Conservation (phyloP, 2,797 vertebrate species). For the Clarias platycephalus region DNA sequence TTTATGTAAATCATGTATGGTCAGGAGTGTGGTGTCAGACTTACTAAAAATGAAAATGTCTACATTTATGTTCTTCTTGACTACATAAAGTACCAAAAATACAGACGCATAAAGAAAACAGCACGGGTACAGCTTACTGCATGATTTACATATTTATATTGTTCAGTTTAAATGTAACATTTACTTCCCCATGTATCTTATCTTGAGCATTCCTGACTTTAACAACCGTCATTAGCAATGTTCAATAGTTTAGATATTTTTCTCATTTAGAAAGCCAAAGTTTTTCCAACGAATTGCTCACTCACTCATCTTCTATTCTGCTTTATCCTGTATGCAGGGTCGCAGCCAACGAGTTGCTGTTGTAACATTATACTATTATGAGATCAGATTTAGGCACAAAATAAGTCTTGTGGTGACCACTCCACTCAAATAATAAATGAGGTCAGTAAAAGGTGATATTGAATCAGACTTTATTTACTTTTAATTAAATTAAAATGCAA, state of each 20-base stretch:
- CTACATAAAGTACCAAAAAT: neutral
- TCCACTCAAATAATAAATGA: neutral
- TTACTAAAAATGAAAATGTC: neutral
- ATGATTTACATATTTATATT: slow-evolving; percentile 62
- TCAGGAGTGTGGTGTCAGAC: neutral
- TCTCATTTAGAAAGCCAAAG: slow-evolving; percentile 7
- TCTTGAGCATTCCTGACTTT: slow-evolving; percentile 61
- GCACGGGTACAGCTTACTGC: slow-evolving; percentile 44
- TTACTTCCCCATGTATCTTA: slow-evolving; percentile 52
- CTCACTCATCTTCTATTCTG: too few relatives aligned
- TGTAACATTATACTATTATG: neutral
- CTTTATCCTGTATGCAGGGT: too few relatives aligned
- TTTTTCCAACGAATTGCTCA: neutral
- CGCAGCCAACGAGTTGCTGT: neutral
- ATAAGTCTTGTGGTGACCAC: neutral
- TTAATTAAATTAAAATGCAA: slow-evolving; percentile 9
- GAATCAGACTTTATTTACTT: neutral
- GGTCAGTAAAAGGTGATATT: neutral
- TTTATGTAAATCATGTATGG: neutral
- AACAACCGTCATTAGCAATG: slow-evolving; percentile 57
- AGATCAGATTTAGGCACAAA: slow-evolving; percentile 11
- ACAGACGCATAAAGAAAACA: slow-evolving; percentile 32
- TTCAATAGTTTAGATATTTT: neutral
- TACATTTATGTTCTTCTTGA: neutral
- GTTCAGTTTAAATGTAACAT: slow-evolving; percentile 63